These are phyloP conservation scores for Cervus canadensis DNA, from an alignment of 2,113 vertebrate species.

Conservation along the genomic window DNA sequence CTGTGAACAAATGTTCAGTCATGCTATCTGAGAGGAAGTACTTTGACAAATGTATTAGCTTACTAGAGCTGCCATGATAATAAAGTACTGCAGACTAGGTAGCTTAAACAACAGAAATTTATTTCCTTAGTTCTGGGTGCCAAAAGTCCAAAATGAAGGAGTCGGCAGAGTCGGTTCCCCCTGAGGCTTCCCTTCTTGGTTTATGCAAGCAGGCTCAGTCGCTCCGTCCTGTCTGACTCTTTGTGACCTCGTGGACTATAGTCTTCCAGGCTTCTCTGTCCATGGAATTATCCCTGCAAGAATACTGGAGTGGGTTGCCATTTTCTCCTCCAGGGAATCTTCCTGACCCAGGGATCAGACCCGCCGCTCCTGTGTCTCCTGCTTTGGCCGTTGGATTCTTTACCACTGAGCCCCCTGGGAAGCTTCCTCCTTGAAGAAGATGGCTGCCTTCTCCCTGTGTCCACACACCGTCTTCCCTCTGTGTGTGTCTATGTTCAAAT, in stretches of 20 bases:
- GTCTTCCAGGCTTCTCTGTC: not conserved
- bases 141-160: not conserved
- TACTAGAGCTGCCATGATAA: not conserved
- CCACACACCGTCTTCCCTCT: not conserved
- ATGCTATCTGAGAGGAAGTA: not conserved
- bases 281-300: not conserved
- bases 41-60: not conserved
- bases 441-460: not conserved
- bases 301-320: not conserved
- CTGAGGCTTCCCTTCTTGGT: not conserved
- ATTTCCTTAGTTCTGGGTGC: not conserved
- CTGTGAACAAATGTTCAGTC: not conserved
- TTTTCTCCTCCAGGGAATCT: not conserved
- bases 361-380: not conserved
- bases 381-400: not conserved
- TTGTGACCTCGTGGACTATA: not conserved
- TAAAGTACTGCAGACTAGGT: not conserved
- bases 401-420: not conserved
- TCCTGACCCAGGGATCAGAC: not conserved
- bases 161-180: not conserved
- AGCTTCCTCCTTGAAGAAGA: not conserved
- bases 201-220: fast-evolving
- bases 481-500: not conserved
- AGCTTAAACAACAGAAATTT: not conserved
- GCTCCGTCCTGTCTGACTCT: not conserved